Conservation (phyloP, 2,888 invertebrate species). For the Teleogryllus oceanicus region DNA sequence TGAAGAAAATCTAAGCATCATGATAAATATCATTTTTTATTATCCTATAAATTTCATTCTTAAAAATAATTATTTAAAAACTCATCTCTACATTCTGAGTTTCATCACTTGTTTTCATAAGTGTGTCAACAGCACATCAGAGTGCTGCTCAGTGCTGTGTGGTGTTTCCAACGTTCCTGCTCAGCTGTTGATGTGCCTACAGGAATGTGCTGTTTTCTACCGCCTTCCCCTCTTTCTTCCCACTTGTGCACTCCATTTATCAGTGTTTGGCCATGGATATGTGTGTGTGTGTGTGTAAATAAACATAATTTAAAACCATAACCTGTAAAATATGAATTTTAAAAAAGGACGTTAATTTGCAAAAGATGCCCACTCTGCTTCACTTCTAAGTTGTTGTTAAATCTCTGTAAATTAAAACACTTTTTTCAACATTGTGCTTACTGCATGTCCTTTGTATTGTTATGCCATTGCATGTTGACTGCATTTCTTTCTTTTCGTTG, state of each 20-base stretch:
- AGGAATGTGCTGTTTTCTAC: background rate
- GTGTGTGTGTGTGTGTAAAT: background rate
- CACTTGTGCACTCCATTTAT: background rate
- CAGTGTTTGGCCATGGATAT: background rate
- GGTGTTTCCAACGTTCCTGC: background rate
- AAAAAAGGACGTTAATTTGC: background rate
- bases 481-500: no score
- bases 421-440: background rate
- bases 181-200: background rate
- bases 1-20: no score
- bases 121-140: background rate
- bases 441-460: background rate
- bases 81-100: background rate
- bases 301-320: background rate
- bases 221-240: background rate
- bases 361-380: conserved; percentile 2
- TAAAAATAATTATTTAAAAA: background rate
- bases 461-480: background rate
- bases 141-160: background rate
- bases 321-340: background rate
- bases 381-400: background rate
- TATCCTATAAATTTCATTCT: no score
- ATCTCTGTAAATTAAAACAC: background rate
- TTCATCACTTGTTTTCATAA: background rate
- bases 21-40: no score